These are phyloP conservation scores for Drosophila atripex DNA, from an alignment of 2,888 invertebrate species.

Conservation along the genomic window DNA sequence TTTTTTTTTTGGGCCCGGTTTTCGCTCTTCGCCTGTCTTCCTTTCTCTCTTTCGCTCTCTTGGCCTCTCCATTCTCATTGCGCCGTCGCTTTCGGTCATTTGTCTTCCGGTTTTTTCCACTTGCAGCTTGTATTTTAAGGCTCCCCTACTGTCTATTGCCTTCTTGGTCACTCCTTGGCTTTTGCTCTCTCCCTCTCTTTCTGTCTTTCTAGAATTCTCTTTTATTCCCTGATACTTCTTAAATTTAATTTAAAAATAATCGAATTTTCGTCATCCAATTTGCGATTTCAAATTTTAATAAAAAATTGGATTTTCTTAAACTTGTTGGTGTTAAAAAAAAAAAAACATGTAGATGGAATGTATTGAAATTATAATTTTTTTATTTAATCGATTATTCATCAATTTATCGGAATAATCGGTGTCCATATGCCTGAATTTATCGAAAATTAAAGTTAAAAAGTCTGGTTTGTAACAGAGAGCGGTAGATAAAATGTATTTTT, in stretches of 20 bases:
- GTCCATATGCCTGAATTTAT: no score
- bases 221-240: background rate
- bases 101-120: constrained; percentile 50
- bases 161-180: background rate
- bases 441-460: no score
- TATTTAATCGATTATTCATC: no score
- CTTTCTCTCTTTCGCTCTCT: constrained; percentile 9
- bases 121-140: constrained; percentile 15
- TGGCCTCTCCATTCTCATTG: constrained; percentile 12
- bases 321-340: no score
- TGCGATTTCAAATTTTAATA: background rate
- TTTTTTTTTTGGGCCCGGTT: constrained; percentile 17
- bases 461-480: no score
- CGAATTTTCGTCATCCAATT: background rate
- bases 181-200: background rate
- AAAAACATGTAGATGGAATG: no score
- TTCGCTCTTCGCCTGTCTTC: constrained; percentile 7
- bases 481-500: no score
- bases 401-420: no score
- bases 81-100: constrained; percentile 22
- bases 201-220: background rate
- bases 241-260: background rate
- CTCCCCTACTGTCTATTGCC: background rate
- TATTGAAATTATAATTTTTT: no score
- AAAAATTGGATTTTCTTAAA: background rate